Conservation (phyloP, 2,113 vertebrate species). For the Litocranius walleri region DNA sequence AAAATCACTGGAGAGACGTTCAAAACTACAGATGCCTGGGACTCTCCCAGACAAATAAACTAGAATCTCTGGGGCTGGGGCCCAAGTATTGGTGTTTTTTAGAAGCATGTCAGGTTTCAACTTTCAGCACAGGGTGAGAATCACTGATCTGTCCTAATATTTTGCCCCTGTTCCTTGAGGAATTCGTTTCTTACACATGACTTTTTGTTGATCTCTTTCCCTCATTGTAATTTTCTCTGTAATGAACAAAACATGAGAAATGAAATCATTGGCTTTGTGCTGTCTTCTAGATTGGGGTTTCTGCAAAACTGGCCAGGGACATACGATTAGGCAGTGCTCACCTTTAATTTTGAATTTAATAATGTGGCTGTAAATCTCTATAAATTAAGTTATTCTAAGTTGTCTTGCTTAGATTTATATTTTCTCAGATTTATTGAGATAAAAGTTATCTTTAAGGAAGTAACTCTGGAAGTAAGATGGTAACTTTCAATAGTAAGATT, state of each 20-base stretch:
- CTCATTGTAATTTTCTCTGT: not conserved
- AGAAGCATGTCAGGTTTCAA: not conserved
- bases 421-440: not conserved
- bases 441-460: not conserved
- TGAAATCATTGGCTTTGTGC: not conserved
- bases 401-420: constrained; percentile 28
- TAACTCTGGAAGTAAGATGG: not conserved
- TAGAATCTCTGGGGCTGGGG: not conserved
- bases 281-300: not conserved
- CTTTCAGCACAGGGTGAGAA: not conserved
- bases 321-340: not conserved
- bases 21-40: not conserved
- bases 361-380: not conserved
- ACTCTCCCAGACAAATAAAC: not conserved
- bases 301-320: not conserved
- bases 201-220: not conserved
- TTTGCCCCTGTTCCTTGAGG: not conserved
- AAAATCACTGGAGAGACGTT: not conserved
- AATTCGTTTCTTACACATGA: not conserved
- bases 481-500: not conserved
- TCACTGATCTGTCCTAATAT: not conserved
- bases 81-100: not conserved
- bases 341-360: not conserved
- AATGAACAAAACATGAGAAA: not conserved
- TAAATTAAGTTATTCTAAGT: constrained; percentile 20